Conservation (phyloP, 2,797 vertebrate species). For the Poeciliopsis infans region DNA sequence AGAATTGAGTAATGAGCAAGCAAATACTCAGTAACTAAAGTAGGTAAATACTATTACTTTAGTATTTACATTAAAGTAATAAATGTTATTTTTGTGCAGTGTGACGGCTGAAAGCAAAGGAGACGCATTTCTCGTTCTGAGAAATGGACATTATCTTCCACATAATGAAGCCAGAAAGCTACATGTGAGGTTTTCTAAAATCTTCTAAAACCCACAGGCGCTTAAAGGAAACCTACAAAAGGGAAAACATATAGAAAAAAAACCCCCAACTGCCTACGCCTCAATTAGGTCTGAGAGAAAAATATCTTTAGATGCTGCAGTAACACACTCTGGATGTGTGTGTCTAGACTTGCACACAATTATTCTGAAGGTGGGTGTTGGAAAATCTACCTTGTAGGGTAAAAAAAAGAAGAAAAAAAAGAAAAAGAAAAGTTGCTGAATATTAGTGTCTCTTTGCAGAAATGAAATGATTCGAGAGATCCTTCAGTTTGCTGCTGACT, state of each 20-base stretch:
- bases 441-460: conserved; percentile 41
- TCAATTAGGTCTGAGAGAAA: conserved; percentile 69
- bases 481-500: conserved; percentile 20
- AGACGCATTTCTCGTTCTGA: not conserved
- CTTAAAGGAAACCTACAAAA: conserved; percentile 25
- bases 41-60: too few species aligned
- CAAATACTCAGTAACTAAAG: too few species aligned
- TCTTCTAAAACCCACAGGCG: conserved; percentile 7
- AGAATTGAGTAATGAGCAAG: too few species aligned
- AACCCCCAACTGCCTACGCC: conserved; percentile 50
- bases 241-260: conserved; percentile 17
- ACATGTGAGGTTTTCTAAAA: not conserved
- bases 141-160: not conserved
- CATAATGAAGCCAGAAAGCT: conserved; percentile 3
- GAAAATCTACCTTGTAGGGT: conserved; percentile 27
- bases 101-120: not conserved
- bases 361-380: conserved; percentile 42
- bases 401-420: not conserved
- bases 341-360: conserved; percentile 18
- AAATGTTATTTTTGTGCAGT: conserved; percentile 4
- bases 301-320: conserved; percentile 53
- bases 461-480: conserved; percentile 30
- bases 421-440: conserved; percentile 31
- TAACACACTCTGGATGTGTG: conserved; percentile 27
- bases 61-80: not conserved